Percentiles rank a stretch among this genome's conserved stretches.
Evolutionary conservation across 1,140 invertebrate genomes (phyloP).

Genomic region (Zaprionus vittiger): DNA sequence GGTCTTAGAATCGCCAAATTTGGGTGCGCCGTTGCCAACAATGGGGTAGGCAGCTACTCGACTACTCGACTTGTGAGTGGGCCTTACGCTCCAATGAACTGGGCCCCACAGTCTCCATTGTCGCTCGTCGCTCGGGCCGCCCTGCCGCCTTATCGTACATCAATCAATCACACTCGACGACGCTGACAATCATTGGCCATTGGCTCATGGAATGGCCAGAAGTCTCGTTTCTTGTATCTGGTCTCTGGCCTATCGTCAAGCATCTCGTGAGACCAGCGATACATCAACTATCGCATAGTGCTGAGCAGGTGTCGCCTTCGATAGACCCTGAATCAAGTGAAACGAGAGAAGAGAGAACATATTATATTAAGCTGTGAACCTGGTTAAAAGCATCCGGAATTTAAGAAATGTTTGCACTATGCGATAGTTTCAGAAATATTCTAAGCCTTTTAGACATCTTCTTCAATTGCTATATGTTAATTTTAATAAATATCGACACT

Average conservation of each 20-base stretch:
- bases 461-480: no score
- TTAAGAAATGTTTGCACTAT: no score
- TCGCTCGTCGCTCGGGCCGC: constrained; percentile 21
- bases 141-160: constrained; percentile 58
- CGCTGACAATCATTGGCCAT: constrained; percentile 53
- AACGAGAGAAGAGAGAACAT: not conserved
- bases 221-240: not conserved
- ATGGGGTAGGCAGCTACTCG: constrained; percentile 36
- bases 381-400: no score
- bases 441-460: no score
- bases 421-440: no score
- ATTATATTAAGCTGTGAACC: no score
- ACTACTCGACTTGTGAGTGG: constrained; percentile 37
- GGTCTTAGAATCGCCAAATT: constrained; percentile 47
- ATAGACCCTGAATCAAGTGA: not conserved
- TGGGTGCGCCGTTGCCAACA: constrained; percentile 47
- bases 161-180: constrained; percentile 68
- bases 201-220: constrained; percentile 35
- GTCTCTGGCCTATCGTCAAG: not conserved
- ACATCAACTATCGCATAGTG: not conserved
- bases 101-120: constrained; percentile 23
- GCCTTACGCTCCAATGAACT: constrained; percentile 39
- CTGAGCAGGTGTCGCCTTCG: not conserved
- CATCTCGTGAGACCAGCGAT: not conserved
- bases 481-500: no score